phyloP scores from a whole-genome alignment of 1,140 invertebrate species.

The Anthonomus grandis region DNA sequence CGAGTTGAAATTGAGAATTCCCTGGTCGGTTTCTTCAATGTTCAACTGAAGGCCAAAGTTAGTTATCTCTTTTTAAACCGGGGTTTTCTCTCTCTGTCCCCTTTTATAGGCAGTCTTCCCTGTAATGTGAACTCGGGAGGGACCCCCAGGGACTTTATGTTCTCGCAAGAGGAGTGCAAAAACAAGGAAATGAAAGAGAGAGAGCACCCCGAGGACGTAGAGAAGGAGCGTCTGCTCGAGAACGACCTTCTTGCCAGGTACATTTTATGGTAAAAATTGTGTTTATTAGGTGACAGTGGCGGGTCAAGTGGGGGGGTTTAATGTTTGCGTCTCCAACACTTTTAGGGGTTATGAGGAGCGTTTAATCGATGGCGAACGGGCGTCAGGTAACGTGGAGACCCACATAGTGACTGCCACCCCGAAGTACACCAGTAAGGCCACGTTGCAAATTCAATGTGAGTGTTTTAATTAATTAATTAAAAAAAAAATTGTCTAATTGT shows the following conservation, averaged over 20 bases:
- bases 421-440: slow-evolving; percentile 21
- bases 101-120: slow-evolving; percentile 40
- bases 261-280: slow-evolving; percentile 16
- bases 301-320: too few species aligned
- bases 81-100: background rate
- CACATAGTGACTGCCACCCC: slow-evolving; percentile 1
- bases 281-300: slow-evolving; percentile 3
- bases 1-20: too few species aligned
- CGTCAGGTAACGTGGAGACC: slow-evolving; percentile 8
- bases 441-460: slow-evolving; percentile 21
- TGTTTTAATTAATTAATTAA: background rate
- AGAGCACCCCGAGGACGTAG: slow-evolving; percentile 37
- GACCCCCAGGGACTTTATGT: slow-evolving; percentile 36
- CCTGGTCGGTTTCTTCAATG: too few species aligned
- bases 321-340: too few species aligned
- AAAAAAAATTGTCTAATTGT: background rate
- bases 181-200: slow-evolving; percentile 23
- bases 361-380: slow-evolving; percentile 17
- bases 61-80: background rate
- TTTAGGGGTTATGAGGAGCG: slow-evolving; percentile 17
- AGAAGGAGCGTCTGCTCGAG: slow-evolving; percentile 37
- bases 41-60: too few species aligned
- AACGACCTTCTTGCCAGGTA: slow-evolving; percentile 36
- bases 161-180: slow-evolving; percentile 31
- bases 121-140: slow-evolving; percentile 43